These are phyloP conservation scores for Drosophila ficusphila DNA, from an alignment of 1,140 invertebrate genomes.

Conservation along the genomic window DNA sequence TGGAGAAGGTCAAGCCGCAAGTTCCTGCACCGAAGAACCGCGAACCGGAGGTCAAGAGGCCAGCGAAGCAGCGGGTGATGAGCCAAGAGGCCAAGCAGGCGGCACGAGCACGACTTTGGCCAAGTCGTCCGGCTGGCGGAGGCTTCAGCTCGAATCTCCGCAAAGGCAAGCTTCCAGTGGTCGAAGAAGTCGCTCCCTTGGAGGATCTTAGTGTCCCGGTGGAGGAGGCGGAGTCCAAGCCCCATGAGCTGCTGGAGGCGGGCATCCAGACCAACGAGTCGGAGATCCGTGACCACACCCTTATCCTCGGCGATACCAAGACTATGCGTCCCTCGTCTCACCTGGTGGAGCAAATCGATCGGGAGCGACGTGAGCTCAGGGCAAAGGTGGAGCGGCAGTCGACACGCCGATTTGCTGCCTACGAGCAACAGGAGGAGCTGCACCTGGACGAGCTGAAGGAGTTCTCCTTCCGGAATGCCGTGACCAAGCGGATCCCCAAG, in stretches of 20 bases:
- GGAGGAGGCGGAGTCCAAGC: background rate
- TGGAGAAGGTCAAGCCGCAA: background rate
- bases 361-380: slow-evolving; percentile 24
- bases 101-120: slow-evolving; percentile 24
- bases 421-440: slow-evolving; percentile 62
- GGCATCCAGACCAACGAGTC: slow-evolving; percentile 74
- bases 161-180: slow-evolving; percentile 1
- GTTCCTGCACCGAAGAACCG: background rate
- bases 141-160: background rate
- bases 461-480: slow-evolving; percentile 57
- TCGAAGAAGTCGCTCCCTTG: background rate
- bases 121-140: slow-evolving; percentile 14
- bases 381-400: slow-evolving; percentile 16
- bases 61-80: slow-evolving; percentile 11
- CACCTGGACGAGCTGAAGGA: slow-evolving; percentile 70
- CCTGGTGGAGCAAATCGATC: slow-evolving; percentile 47
- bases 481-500: slow-evolving; percentile 58
- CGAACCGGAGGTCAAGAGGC: background rate
- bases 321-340: slow-evolving; percentile 48
- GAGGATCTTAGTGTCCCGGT: background rate
- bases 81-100: slow-evolving; percentile 12
- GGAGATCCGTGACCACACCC: slow-evolving; percentile 63
- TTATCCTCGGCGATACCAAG: slow-evolving; percentile 60
- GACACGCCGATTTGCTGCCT: slow-evolving; percentile 51
- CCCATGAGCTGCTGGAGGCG: slow-evolving; percentile 14